Base-by-base conservation (phyloP, 2,888 invertebrate genomes). In the Platerodrilus igneus region DNA sequence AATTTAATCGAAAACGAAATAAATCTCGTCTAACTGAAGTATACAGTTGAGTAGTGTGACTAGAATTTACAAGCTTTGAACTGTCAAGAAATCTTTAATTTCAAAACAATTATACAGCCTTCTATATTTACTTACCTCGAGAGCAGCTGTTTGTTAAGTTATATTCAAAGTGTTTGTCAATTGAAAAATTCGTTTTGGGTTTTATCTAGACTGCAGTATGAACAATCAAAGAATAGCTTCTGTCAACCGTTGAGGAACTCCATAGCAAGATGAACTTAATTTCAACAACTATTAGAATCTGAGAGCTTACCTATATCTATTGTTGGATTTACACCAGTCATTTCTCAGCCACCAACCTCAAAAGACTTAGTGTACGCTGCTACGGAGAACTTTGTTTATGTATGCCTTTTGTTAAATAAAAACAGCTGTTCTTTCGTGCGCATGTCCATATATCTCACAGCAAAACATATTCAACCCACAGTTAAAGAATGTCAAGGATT, bases 331-430 rank as follows among this genome's bases (percentile, higher is more conserved):
- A 46, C 43, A 22, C 47, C 46, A 30, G 37, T 50, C 2, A 49
- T 51, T 26, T 45, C 48, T 25, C 51, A 45, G 39, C 45, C 49
- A 48, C 51, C 50, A 29, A 50, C 49, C 42, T 51, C 48, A 20
- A 47, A 43, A 45, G 47, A 51, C 33, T 37, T 50, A 39, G 51
- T 51, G 30, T 49, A 49, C 42, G 51, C 52, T 15, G 50, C 50
- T 15, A 49, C 51, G 48, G 49, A 42, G 47, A 48, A 51, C 41
- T 48, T 26, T 42, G 47, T 52, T 14, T 49, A 51, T 14, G 8
- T 51, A 34, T 21, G 32, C 31, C 19, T 26, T 29, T 18, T 32
- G 25, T 21, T 50, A 4, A 32, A 29, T 49, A 50, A 50, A 49
- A 46, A 44, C n/a, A n/a, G n/a, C n/a, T n/a, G n/a, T n/a, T n/a